phyloP scores from a whole-genome alignment of 2,113 vertebrate genomes.

The Noctilio leporinus region DNA sequence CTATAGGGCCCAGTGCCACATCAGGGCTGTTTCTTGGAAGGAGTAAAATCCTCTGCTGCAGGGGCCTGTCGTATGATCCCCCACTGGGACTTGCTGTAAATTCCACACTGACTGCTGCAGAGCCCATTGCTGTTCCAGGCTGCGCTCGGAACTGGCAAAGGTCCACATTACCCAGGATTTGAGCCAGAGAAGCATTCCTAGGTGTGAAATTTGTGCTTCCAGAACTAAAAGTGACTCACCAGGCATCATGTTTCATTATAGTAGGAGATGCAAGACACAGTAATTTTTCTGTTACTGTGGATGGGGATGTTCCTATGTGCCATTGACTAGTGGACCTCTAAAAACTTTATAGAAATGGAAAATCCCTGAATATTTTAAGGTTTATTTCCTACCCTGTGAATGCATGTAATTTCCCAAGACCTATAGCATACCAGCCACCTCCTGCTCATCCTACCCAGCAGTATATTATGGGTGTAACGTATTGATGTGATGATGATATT shows the following conservation, averaged over 20 bases:
- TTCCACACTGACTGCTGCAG: background rate
- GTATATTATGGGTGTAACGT: background rate
- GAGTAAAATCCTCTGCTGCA: background rate
- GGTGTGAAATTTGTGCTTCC: background rate
- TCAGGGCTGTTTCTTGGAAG: background rate
- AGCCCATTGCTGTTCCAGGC: background rate
- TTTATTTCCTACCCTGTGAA: background rate
- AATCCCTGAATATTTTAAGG: background rate
- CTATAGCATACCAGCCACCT: background rate
- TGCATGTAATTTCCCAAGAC: background rate
- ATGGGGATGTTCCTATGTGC: background rate
- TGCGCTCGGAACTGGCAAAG: background rate
- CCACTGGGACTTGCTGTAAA: background rate
- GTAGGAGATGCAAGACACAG: background rate
- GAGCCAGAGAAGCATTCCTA: background rate
- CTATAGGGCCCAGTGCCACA: background rate
- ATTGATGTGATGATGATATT: background rate
- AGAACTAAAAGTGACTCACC: background rate
- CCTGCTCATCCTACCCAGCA: background rate
- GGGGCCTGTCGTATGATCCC: background rate
- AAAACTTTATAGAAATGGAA: background rate
- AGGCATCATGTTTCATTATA: background rate
- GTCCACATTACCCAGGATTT: background rate
- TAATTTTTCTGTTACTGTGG: background rate
- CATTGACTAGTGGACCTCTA: background rate